Evolutionary conservation across 1,140 invertebrate genomes (phyloP), one percentile per base, ranked within the genome.

Genomic region (Papilio xuthus): DNA sequence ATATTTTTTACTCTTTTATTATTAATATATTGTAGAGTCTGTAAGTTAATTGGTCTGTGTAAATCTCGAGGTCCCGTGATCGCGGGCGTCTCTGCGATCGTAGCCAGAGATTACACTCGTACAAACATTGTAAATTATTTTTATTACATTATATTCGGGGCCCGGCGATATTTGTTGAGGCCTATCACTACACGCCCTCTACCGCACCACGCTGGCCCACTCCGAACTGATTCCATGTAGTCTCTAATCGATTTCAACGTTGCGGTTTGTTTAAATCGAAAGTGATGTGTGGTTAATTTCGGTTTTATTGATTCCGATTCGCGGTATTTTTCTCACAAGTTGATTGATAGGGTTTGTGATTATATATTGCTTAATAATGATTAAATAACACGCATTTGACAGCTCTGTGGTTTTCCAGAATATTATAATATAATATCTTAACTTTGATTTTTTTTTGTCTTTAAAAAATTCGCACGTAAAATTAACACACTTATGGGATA

Each of bases 81-180:
- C 79, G 81, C 90, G 84, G 86, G 89, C 89, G 89, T 90, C 86
- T 84, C 85, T 82, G 84, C 81, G 90, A 90, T 91, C 86, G 84
- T 81, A 83, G 80, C 84, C 76, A 77, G 78, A 88, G 91, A 92
- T 92, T 88, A 90, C 84, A 86, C 82, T 79, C 82, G 88, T 83
- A 91, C 88, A 89, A 90, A 91, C 91, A 89, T 91, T 91, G 90
- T 92, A 90, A 92, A 92, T 92, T 91, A 92, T 91, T 90, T 92
- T 92, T 92, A 92, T 92, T 90, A 90, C 89, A 86, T 87, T 90
- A 90, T 90, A 90, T 92, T 91, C 89, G 87, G 86, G 79, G 77
- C 78, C 82, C 83, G 82, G 80, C 81, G 83, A 86, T 91, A 90
- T 91, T 91, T 90, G 90, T 92, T 91, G 86, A 90, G 85, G 85